These are phyloP conservation scores for Oophaga pumilio DNA, from an alignment of 2,113 vertebrate genomes.

Conservation along the genomic window DNA sequence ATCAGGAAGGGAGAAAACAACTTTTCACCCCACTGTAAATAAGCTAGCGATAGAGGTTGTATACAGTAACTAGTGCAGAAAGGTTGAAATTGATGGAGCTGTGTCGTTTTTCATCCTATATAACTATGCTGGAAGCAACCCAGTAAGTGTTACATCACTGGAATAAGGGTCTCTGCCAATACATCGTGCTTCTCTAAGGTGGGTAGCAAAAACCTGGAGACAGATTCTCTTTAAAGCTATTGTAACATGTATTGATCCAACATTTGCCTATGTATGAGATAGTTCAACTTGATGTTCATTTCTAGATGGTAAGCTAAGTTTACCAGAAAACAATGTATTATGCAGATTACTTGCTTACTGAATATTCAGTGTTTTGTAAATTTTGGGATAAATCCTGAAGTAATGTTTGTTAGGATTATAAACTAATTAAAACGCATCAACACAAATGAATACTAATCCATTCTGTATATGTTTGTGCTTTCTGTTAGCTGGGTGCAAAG, in stretches of 20 bases:
- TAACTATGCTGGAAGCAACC: no score
- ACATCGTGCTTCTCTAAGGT: no score
- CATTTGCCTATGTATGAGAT: background rate
- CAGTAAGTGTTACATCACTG: no score
- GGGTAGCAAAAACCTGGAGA: no score
- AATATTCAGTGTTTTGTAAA: constrained; percentile 50
- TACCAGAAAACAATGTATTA: constrained; percentile 40
- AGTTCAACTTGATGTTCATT: background rate
- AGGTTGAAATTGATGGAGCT: no score
- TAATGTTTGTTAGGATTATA: constrained; percentile 55
- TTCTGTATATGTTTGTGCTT: constrained; percentile 59
- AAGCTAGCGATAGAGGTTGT: no score
- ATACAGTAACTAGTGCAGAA: no score
- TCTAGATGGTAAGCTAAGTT: constrained; percentile 6
- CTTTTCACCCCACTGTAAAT: no score
- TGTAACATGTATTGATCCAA: background rate
- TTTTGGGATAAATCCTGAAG: constrained; percentile 34
- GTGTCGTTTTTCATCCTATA: no score
- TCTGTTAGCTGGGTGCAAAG: constrained; percentile 62
- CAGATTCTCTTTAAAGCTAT: no score
- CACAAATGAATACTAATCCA: constrained; percentile 49
- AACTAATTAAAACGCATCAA: constrained; percentile 49
- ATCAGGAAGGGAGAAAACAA: no score
- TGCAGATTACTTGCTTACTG: constrained; percentile 37
- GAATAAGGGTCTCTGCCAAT: no score